Evolutionary conservation across 2,113 vertebrate species (phyloP).

Genomic region (Agapornis roseicollis): DNA sequence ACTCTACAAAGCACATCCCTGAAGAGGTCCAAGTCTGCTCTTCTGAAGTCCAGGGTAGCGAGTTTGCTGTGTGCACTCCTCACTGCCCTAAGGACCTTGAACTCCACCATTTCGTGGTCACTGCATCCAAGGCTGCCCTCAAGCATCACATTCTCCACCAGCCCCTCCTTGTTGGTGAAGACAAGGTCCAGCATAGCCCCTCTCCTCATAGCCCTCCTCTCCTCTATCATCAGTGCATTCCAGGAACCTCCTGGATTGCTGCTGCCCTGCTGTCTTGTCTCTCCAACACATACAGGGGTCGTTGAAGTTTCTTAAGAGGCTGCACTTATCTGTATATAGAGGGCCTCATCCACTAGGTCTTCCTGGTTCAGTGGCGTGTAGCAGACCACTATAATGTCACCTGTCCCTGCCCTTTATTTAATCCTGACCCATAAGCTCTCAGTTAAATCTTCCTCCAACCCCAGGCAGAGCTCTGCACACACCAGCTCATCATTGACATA

Average conservation of each 20-base stretch:
- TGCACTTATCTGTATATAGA: background rate
- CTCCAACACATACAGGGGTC: background rate
- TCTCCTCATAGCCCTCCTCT: background rate
- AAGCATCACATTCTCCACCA: background rate
- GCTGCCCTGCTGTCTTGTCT: background rate
- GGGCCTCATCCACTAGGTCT: background rate
- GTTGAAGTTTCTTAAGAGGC: background rate
- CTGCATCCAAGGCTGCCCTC: background rate
- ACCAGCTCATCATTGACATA: background rate
- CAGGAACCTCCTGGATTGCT: background rate
- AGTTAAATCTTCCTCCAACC: background rate
- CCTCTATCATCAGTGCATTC: background rate
- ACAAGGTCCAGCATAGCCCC: background rate
- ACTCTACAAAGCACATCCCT: background rate
- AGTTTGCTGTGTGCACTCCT: background rate
- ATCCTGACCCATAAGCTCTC: background rate
- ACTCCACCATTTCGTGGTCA: background rate
- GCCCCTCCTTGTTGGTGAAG: background rate
- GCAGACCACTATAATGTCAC: background rate
- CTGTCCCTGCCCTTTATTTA: background rate
- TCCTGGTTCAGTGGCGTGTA: background rate
- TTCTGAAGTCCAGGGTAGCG: background rate
- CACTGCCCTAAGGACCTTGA: background rate
- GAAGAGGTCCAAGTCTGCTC: background rate
- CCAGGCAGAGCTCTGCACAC: background rate